Evolutionary conservation across 2,113 vertebrate genomes (phyloP).

Genomic region (Nothoprocta perdicaria): DNA sequence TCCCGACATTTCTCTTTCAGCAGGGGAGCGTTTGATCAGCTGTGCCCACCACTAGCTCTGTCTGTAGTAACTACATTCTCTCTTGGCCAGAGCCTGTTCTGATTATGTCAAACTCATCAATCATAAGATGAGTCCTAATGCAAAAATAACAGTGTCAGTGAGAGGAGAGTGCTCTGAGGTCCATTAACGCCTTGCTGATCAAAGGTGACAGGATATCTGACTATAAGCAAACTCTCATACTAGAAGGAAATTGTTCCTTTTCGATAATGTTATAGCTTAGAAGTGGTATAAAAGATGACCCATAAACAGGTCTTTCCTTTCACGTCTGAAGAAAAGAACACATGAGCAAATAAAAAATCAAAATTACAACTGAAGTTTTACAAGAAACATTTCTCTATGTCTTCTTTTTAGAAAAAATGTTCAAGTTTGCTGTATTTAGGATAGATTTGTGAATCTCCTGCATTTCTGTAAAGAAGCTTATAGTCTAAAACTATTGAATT

Average conservation of each 20-base stretch:
- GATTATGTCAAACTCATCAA: neutral
- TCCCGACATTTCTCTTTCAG: neutral
- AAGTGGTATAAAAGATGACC: neutral
- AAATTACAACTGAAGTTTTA: neutral
- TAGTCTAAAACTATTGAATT: neutral
- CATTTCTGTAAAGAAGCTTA: neutral
- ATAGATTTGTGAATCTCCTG: neutral
- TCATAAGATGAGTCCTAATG: neutral
- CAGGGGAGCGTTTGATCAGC: neutral
- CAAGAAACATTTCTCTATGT: neutral
- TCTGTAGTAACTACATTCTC: neutral
- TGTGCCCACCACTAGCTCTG: neutral
- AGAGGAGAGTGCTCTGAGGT: neutral
- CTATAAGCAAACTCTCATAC: slow-evolving; percentile 6
- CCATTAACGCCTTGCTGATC: slow-evolving; percentile 14
- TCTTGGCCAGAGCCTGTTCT: slow-evolving; percentile 9
- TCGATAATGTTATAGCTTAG: neutral
- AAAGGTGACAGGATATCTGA: slow-evolving; percentile 9
- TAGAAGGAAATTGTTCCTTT: slow-evolving; percentile 26
- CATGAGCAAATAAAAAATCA: neutral
- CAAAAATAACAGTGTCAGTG: slow-evolving; percentile 9
- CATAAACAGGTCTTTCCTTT: neutral
- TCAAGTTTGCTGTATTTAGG: neutral
- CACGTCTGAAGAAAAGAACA: neutral
- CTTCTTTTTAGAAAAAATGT: slow-evolving; percentile 5